Percentiles rank a stretch among this genome's conserved stretches.
Evolutionary conservation across 2,797 vertebrate genomes (phyloP).

Genomic region (Molossus molossus): DNA sequence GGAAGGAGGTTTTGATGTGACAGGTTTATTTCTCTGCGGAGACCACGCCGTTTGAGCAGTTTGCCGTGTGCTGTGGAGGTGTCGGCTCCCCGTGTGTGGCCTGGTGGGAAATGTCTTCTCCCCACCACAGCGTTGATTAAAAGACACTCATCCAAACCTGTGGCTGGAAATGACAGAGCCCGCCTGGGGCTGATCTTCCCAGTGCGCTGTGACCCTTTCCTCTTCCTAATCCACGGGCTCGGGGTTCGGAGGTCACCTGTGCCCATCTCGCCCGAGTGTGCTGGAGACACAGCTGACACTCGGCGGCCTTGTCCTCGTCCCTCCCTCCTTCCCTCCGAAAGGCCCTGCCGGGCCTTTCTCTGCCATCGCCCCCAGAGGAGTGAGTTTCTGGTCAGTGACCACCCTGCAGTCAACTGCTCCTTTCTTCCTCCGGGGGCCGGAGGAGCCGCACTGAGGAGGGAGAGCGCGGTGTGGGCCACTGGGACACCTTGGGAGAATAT

Average conservation of each 20-base stretch:
- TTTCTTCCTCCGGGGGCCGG: conserved; percentile 77
- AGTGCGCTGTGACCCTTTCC: background rate
- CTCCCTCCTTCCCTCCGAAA: conserved; percentile 79
- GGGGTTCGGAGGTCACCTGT: background rate
- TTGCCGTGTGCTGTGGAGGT: fast-evolving
- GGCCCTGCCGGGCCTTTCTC: conserved; percentile 75
- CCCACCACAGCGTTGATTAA: background rate
- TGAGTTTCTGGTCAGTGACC: conserved; percentile 79
- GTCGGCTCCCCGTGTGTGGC: background rate
- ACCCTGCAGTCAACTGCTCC: conserved; percentile 57
- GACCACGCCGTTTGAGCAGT: background rate
- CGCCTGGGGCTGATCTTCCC: background rate
- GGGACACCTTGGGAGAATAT: conserved; percentile 59
- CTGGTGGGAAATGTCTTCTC: background rate
- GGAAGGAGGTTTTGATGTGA: conserved; percentile 65
- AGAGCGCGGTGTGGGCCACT: conserved; percentile 46
- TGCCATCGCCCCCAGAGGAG: conserved; percentile 70
- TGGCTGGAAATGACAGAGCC: background rate
- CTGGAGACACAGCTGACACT: conserved; percentile 42
- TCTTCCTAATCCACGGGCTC: conserved; percentile 33
- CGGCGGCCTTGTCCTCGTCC: conserved; percentile 80
- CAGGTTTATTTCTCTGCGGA: conserved; percentile 65
- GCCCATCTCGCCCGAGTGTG: conserved; percentile 12
- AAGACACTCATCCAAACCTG: background rate
- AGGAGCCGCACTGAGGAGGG: conserved; percentile 75